Evolutionary conservation across 2,888 invertebrate genomes (phyloP), one percentile per base, ranked within the genome.

Genomic region (Netelia fuscicornis): DNA sequence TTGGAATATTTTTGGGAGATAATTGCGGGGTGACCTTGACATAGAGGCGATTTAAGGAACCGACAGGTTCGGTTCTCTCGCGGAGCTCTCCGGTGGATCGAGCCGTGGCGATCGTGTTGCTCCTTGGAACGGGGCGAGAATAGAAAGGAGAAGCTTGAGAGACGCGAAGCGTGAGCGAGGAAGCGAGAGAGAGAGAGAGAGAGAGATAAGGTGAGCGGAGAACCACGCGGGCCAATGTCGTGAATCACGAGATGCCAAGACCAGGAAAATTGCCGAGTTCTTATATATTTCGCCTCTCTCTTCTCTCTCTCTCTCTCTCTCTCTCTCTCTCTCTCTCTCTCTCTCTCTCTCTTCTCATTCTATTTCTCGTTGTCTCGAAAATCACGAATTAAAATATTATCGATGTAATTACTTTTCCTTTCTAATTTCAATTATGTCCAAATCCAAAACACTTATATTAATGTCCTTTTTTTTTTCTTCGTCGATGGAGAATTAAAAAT

Each of bases 171-270:
- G n/a, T n/a, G n/a, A n/a, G n/a, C n/a, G n/a, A n/a, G n/a, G n/a
- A n/a, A n/a, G 25, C 25, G 25, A 25, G 25, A 2, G 2, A 25
- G 2, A 25, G 25, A 25, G 25, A 1, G n/a, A n/a, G 17, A 56
- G 54, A n/a, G 54, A 56, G 54, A 71, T 54, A 78, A 79, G 78
- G 67, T 20, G 60, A 68, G 52, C 68, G 25, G 25, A 70, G 70
- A 52, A 75, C 74, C 48, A 37, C 70, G 71, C 83, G 75, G 79
- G 79, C 79, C 83, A 83, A 83, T 83, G 75, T 79, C 79, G 79
- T 83, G 79, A 83, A 79, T 83, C 83, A 83, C 83, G 64, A 79
- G 65, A 64, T 79, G 83, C 79, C 83, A 70, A 79, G 75, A 83
- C 70, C 79, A 68, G 60, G 64, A 75, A 80, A 83, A 83, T 79